Percentiles rank a stretch among this genome's conserved stretches.
Conservation (phyloP, 2,113 vertebrate genomes). For the Malurus elegans region DNA sequence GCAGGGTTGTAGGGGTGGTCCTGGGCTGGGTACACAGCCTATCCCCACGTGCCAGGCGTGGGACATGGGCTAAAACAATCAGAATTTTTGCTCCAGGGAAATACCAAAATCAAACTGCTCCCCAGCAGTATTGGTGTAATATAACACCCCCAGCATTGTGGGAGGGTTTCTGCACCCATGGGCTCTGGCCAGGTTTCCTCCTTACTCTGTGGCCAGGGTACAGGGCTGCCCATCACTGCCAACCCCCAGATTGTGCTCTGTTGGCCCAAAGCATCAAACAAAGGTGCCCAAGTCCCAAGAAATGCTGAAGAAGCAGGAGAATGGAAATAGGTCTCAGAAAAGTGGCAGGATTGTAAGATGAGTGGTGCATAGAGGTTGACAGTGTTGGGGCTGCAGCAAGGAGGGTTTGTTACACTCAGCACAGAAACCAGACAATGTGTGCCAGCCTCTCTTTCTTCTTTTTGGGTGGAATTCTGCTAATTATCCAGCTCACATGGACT, state of each 20-base stretch:
- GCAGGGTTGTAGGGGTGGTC: neutral
- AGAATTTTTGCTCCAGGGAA: neutral
- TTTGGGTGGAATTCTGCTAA: neutral
- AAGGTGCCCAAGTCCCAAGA: neutral
- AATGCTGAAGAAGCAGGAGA: neutral
- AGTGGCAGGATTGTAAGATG: neutral
- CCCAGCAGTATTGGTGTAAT: rapidly evolving
- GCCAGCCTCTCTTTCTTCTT: neutral
- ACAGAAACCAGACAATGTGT: neutral
- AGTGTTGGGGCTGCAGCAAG: neutral
- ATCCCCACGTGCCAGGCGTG: rapidly evolving
- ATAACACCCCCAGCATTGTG: rapidly evolving
- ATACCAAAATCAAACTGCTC: neutral
- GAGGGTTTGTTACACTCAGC: neutral
- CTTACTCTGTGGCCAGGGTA: rapidly evolving
- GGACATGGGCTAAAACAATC: neutral
- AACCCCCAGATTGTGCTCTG: neutral
- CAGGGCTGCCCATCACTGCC: rapidly evolving
- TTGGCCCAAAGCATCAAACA: neutral
- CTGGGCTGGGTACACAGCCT: rapidly evolving
- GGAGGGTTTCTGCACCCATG: neutral
- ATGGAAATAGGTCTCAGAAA: neutral
- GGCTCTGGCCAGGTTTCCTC: neutral
- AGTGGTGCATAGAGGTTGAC: neutral
- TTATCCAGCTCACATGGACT: neutral